These are phyloP conservation scores for Coreius guichenoti DNA, from an alignment of 2,797 vertebrate species.

Conservation along the genomic window DNA sequence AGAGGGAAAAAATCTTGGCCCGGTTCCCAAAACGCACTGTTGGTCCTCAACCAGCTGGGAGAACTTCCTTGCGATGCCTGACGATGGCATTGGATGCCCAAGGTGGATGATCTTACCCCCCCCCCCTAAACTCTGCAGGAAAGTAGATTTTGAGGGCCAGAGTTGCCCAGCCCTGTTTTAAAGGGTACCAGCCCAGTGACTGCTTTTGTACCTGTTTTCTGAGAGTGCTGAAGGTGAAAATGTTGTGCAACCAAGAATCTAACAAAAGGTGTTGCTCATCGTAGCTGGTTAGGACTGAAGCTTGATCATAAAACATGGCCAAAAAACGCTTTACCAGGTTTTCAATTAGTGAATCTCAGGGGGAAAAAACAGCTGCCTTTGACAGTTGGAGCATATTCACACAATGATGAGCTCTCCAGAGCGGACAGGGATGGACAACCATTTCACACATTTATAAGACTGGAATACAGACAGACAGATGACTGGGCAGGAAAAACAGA, in stretches of 20 bases:
- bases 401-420: constrained; percentile 8
- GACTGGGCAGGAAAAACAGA: constrained; percentile 17
- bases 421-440: neutral
- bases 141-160: neutral
- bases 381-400: constrained; percentile 25
- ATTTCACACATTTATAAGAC: constrained; percentile 36
- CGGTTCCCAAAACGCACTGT: no score
- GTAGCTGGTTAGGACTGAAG: neutral
- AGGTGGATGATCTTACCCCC: no score
- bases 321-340: neutral
- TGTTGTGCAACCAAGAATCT: neutral
- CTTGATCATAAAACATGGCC: neutral
- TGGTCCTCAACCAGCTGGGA: no score
- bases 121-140: neutral
- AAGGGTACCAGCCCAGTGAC: neutral
- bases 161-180: neutral
- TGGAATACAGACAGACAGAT: constrained; percentile 29
- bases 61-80: no score
- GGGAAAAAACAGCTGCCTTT: neutral
- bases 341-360: neutral
- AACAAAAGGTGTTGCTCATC: neutral
- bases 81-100: no score
- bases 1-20: no score
- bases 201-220: neutral
- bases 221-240: neutral